Conservation (phyloP, 2,113 vertebrate species). For the Chamaetylas fuelleborni region DNA sequence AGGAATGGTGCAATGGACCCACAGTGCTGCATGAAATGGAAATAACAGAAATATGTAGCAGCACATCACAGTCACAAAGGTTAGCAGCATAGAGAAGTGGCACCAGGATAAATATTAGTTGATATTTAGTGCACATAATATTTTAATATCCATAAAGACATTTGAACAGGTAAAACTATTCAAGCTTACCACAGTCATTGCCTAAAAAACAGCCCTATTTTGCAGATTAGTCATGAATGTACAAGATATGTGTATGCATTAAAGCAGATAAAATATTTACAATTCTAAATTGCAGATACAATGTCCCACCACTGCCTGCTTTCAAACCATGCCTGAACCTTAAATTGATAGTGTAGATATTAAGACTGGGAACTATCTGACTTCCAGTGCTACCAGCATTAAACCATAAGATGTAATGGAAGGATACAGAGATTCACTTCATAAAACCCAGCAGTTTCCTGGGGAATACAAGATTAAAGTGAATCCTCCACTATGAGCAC, state of each 20-base stretch:
- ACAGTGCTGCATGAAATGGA: background rate
- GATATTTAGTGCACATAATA: background rate
- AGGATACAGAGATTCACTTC: background rate
- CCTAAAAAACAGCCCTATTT: background rate
- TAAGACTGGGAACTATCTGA: background rate
- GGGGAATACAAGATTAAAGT: constrained; percentile 10
- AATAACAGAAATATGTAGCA: background rate
- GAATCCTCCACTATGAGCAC: background rate
- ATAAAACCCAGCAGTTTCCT: constrained; percentile 8
- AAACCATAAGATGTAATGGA: constrained; percentile 2
- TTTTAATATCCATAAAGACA: constrained; percentile 1
- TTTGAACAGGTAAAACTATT: constrained; percentile 27
- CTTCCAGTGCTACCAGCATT: constrained; percentile 14
- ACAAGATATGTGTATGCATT: background rate
- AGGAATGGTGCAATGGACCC: background rate
- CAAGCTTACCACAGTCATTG: background rate
- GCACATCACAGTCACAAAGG: background rate
- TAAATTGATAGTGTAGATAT: background rate
- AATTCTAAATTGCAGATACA: constrained; percentile 39
- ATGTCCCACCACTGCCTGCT: background rate
- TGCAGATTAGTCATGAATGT: constrained; percentile 16
- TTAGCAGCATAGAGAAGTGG: background rate
- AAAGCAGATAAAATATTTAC: constrained; percentile 63
- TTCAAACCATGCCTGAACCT: constrained; percentile 8
- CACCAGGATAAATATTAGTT: background rate